A percentile compares a stretch with the other conserved stretches of the same genome.
These are phyloP conservation scores for Protobothrops flavoviridis DNA, from an alignment of 2,113 vertebrate genomes.

Conservation along the genomic window DNA sequence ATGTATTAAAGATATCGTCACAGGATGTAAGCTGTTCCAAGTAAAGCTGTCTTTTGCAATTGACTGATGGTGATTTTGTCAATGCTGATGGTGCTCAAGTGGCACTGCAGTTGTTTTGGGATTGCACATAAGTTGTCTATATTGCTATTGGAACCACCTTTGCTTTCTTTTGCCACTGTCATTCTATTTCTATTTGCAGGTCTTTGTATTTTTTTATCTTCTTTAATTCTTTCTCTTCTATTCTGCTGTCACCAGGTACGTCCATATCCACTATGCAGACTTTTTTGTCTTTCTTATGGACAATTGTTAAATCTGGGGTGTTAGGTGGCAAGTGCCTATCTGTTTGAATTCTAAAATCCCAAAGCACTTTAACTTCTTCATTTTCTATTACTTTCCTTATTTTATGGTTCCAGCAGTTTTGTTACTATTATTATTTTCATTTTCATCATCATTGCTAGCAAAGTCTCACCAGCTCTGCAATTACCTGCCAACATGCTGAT, in stretches of 20 bases:
- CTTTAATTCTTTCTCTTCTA: background rate
- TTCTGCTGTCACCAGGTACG: background rate
- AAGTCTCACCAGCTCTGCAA: background rate
- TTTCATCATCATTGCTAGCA: background rate
- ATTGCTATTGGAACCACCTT: background rate
- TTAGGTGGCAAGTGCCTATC: background rate
- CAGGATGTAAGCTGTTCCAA: background rate
- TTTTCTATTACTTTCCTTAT: background rate
- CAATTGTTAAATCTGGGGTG: background rate
- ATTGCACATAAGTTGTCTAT: background rate
- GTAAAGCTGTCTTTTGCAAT: background rate
- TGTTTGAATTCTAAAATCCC: background rate
- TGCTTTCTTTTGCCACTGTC: background rate
- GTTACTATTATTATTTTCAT: background rate
- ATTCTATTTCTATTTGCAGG: background rate
- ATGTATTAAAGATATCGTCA: background rate
- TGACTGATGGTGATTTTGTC: background rate
- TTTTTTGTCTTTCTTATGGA: background rate
- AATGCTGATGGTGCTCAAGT: background rate
- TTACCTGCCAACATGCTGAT: conserved; percentile 56
- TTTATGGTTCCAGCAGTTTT: background rate
- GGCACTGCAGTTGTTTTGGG: background rate
- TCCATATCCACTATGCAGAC: background rate
- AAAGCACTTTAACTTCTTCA: background rate
- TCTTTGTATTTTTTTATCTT: background rate